phyloP scores from a whole-genome alignment of 1,140 invertebrate species.

The Anoplophora glabripennis region DNA sequence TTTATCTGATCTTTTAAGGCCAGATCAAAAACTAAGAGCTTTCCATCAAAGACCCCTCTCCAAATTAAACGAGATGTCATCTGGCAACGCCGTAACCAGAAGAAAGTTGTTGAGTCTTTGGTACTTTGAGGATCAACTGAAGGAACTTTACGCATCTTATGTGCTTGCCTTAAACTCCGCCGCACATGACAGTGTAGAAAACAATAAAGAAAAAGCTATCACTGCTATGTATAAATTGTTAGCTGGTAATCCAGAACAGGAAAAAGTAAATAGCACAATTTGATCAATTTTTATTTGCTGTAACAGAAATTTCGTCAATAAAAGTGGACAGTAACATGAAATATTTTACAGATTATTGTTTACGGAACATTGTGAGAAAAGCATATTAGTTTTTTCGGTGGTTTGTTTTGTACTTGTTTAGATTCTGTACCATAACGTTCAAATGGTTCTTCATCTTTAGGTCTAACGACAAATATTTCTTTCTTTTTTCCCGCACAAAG shows the following conservation, averaged over 20 bases:
- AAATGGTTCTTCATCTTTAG: background rate
- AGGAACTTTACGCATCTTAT: slow-evolving; percentile 70
- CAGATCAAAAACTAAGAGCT: slow-evolving; percentile 65
- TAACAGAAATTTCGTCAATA: background rate
- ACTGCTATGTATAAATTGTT: slow-evolving; percentile 76
- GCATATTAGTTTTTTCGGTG: background rate
- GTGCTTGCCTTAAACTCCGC: slow-evolving; percentile 62
- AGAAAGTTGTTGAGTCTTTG: slow-evolving; percentile 60
- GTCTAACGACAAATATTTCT: slow-evolving; percentile 8
- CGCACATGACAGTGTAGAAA: slow-evolving; percentile 68
- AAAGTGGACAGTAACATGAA: background rate
- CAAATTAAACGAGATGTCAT: slow-evolving; percentile 52
- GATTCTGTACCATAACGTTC: too few relatives aligned
- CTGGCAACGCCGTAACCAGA: slow-evolving; percentile 53
- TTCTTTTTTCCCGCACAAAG: background rate
- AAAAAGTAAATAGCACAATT: slow-evolving; percentile 70
- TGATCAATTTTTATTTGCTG: background rate
- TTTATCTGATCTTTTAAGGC: slow-evolving; percentile 69
- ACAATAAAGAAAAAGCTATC: slow-evolving; percentile 80
- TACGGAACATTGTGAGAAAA: background rate
- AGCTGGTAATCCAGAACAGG: slow-evolving; percentile 81
- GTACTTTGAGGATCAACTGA: slow-evolving; percentile 84
- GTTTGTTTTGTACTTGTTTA: background rate
- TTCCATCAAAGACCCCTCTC: slow-evolving; percentile 70
- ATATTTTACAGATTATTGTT: background rate